phyloP scores from a whole-genome alignment of 2,888 invertebrate species.

The Bugula neritina region DNA sequence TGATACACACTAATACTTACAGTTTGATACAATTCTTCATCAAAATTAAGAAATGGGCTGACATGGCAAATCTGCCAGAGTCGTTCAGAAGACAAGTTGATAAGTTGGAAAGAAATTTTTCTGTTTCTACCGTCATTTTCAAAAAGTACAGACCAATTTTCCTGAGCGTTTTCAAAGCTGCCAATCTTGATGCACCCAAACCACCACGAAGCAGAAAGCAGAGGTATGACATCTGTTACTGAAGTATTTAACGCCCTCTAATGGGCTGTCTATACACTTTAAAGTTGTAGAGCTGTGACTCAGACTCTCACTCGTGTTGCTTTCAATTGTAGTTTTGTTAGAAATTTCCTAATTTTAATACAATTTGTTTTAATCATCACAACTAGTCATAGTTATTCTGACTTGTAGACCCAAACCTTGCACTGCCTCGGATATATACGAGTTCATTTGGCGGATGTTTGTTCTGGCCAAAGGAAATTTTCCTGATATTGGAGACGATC shows the following conservation, averaged over 20 bases:
- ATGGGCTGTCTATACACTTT: no score
- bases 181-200: constrained; percentile 58
- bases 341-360: no score
- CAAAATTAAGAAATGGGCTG: constrained; percentile 90
- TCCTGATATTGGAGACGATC: constrained; percentile 77
- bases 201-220: constrained; percentile 61
- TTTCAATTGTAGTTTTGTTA: no score
- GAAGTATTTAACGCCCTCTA: no score
- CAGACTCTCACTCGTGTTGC: no score
- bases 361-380: no score
- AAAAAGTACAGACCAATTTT: constrained; percentile 86
- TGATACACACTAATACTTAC: no score
- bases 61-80: constrained; percentile 81
- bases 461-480: constrained; percentile 73
- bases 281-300: no score
- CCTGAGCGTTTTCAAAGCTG: constrained; percentile 73
- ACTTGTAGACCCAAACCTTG: constrained; percentile 74
- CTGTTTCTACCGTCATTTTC: constrained; percentile 86
- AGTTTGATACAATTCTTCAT: constrained; percentile 88
- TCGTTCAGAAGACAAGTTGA: constrained; percentile 77
- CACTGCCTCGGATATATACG: constrained; percentile 75
- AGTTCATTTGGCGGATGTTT: constrained; percentile 89
- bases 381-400: no score
- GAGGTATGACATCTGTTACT: no score
- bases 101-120: constrained; percentile 79